Evolutionary conservation across 2,888 invertebrate species (phyloP), one percentile per base, ranked within the genome.

Genomic region (Synanthedon vespiformis): DNA sequence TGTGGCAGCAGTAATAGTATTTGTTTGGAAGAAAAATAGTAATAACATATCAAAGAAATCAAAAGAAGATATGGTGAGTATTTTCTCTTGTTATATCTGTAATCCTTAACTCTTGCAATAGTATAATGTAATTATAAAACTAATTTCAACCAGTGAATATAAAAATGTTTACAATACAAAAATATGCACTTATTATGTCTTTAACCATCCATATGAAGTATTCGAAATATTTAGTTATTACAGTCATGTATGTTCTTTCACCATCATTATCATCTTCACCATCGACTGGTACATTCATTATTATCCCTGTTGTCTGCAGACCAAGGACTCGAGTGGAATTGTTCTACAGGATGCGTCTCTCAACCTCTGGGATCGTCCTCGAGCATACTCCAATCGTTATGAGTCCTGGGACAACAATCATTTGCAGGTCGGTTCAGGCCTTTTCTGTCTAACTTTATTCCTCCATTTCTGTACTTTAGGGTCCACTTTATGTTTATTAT

Each of bases 361-460:
- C 78, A 93, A 94, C 73, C 90, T 93, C 68, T 95, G 95, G 95
- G 89, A 92, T 57, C 93, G 94, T 13, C 94, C 94, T 11, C 90
- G 92, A 59, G 94, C 94, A 8, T 92, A 92, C 71, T 92, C 91
- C 67, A 95, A 95, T 84, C 89, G 95, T 59, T 95, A 95, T 76
- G 95, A 95, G 64, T 91, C 93, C 52, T 95, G 95, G 94, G 93
- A 87, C 66, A 83, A 76, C 70, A 76, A 68, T 61, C 87, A 87
- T 62, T 78, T 87, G 57, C 87, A 87, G 85, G 87, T 87, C 74
- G 72, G 79, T 72, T 44, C 14, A 13, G 44, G 44, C 44, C 44
- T 44, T 14, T 12, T 44, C 59, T 22, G 52, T 65, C 64, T 58
- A 65, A 62, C 49, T 50, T 50, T 54, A 47, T 54, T 18, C 34